phyloP scores from a whole-genome alignment of 2,797 vertebrate species.

The Clarias laeviceps region DNA sequence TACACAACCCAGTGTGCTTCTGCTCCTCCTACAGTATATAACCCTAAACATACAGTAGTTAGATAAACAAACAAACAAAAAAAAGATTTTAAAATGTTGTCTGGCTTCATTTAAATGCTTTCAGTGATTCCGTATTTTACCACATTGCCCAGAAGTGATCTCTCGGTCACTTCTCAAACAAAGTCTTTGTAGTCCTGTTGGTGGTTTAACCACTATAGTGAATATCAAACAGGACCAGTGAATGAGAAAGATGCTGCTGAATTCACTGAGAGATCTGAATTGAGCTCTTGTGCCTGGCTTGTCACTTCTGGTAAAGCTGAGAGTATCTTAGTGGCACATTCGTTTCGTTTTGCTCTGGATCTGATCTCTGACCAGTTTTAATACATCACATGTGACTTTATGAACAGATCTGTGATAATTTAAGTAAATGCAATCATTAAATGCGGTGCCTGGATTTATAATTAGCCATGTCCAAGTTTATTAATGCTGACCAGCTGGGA shows the following conservation, averaged over 20 bases:
- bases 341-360: background rate
- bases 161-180: constrained; percentile 3
- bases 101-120: background rate
- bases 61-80: background rate
- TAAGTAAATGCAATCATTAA: background rate
- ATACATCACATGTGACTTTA: background rate
- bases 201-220: constrained; percentile 11
- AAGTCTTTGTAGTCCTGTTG: constrained; percentile 9
- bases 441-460: background rate
- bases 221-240: constrained; percentile 27
- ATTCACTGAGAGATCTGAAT: constrained; percentile 27
- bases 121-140: constrained; percentile 28
- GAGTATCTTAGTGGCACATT: background rate
- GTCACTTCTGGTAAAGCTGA: constrained; percentile 12
- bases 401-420: background rate
- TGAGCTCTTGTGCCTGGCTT: constrained; percentile 22
- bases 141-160: background rate
- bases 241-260: constrained; percentile 13
- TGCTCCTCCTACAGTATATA: constrained; percentile 5
- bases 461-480: background rate
- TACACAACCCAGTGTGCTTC: background rate
- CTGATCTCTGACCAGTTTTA: background rate
- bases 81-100: background rate
- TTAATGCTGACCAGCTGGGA: background rate
- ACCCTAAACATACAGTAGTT: background rate